A percentile compares a stretch with the other conserved stretches of the same genome.
Evolutionary conservation across 2,888 invertebrate genomes (phyloP).

Genomic region (Ennomos fuscantarius): DNA sequence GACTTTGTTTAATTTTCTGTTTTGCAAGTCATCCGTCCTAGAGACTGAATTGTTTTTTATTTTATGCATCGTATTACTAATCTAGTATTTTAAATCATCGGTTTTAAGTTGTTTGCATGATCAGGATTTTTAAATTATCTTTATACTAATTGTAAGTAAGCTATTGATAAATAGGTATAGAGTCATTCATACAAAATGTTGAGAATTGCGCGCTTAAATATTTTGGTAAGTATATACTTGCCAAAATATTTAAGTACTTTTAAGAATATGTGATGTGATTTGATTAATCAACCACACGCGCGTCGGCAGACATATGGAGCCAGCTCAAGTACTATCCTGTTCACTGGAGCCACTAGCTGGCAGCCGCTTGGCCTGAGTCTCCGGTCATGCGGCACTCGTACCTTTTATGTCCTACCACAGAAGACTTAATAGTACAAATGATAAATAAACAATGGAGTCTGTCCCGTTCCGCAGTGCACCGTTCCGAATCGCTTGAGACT

Average conservation of each 20-base stretch:
- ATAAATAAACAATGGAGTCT: conserved; percentile 40
- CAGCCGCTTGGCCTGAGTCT: background rate
- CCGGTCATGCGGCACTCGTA: conserved; percentile 38
- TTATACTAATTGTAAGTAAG: no score
- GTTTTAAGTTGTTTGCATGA: no score
- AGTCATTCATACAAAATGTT: no score
- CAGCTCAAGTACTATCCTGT: conserved; percentile 55
- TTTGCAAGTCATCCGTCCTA: no score
- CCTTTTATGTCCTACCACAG: conserved; percentile 42
- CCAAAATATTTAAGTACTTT: conserved; percentile 51
- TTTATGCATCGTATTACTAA: no score
- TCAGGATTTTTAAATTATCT: no score
- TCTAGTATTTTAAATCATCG: no score
- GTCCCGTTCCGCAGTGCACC: conserved; percentile 35
- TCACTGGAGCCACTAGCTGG: conserved; percentile 19
- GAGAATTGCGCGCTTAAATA: no score
- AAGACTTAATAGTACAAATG: conserved; percentile 26
- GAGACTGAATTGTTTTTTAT: no score
- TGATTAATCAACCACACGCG: conserved; percentile 57
- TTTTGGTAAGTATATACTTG: no score
- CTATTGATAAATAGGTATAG: no score
- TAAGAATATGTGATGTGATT: conserved; percentile 55
- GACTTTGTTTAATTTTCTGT: no score
- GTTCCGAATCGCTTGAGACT: conserved; percentile 36
- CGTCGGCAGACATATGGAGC: conserved; percentile 58